A percentile compares a stretch with the other conserved stretches of the same genome.
Evolutionary conservation across 2,797 vertebrate genomes (phyloP).

Genomic region (Enteromius mattozi): DNA sequence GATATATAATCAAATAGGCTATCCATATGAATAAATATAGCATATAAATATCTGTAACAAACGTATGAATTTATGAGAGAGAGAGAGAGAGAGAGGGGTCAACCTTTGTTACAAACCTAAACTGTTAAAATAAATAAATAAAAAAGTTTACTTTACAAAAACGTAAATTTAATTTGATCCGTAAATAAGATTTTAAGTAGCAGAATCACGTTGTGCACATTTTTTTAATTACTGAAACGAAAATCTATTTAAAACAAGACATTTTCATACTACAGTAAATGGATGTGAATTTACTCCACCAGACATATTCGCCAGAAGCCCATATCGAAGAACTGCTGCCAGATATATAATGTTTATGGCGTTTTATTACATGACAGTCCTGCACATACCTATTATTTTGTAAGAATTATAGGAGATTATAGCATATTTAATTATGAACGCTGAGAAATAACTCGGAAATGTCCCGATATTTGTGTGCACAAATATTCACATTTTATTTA

Average conservation of each 20-base stretch:
- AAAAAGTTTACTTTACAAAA: not conserved
- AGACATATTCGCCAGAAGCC: not conserved
- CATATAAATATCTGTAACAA: not conserved
- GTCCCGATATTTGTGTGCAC: not conserved
- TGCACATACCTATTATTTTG: not conserved
- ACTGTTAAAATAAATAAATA: not conserved
- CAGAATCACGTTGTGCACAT: not conserved
- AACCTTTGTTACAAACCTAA: not conserved
- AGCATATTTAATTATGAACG: not conserved
- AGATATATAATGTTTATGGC: not conserved
- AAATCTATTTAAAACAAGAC: not conserved
- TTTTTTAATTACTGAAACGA: not conserved
- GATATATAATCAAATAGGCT: not conserved
- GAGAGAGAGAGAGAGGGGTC: not conserved
- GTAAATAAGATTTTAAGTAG: not conserved
- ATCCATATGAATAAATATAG: not conserved
- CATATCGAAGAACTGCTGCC: not conserved
- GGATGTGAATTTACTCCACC: not conserved
- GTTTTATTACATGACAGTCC: not conserved
- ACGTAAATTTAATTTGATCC: not conserved
- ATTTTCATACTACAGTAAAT: not conserved
- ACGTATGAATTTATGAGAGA: not conserved
- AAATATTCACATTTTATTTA: not conserved
- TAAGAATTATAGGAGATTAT: not conserved
- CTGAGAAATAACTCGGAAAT: not conserved